Evolutionary conservation across 2,113 vertebrate genomes (phyloP).

Genomic region (Hiodon tergisus): DNA sequence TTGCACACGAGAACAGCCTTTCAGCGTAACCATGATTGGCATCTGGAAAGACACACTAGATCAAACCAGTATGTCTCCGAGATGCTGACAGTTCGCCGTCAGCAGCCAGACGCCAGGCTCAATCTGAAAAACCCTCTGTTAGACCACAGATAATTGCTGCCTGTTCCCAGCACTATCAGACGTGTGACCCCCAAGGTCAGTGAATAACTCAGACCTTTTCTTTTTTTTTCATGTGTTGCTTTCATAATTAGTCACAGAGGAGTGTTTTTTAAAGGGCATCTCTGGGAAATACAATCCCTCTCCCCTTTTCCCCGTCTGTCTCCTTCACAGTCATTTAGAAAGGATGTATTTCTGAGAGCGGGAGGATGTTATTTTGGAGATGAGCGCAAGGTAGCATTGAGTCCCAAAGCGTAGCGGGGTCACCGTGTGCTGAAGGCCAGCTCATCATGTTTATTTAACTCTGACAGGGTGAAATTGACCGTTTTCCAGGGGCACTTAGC

Average conservation of each 20-base stretch:
- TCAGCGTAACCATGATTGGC: constrained; percentile 2
- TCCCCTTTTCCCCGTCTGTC: constrained; percentile 17
- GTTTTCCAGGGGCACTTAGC: background rate
- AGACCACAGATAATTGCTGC: constrained; percentile 43
- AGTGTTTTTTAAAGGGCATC: constrained; percentile 56
- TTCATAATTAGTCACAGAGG: constrained; percentile 66
- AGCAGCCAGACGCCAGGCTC: constrained; percentile 51
- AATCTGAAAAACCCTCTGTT: constrained; percentile 44
- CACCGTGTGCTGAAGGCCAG: background rate
- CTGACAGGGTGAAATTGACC: background rate
- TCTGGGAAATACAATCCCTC: constrained; percentile 54
- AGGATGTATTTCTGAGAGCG: background rate
- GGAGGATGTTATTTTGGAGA: constrained; percentile 2
- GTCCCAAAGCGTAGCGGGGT: background rate
- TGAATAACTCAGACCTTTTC: constrained; percentile 44
- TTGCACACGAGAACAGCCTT: background rate
- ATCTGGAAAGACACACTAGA: too few species aligned
- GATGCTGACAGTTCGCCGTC: constrained; percentile 54
- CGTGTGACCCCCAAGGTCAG: constrained; percentile 58
- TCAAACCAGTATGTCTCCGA: background rate
- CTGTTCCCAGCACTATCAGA: constrained; percentile 47
- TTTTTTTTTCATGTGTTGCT: constrained; percentile 44
- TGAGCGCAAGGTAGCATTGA: background rate
- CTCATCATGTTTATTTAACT: background rate
- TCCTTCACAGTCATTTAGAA: background rate